Conservation (phyloP, 2,888 invertebrate genomes). For the Diaphora mendica region DNA sequence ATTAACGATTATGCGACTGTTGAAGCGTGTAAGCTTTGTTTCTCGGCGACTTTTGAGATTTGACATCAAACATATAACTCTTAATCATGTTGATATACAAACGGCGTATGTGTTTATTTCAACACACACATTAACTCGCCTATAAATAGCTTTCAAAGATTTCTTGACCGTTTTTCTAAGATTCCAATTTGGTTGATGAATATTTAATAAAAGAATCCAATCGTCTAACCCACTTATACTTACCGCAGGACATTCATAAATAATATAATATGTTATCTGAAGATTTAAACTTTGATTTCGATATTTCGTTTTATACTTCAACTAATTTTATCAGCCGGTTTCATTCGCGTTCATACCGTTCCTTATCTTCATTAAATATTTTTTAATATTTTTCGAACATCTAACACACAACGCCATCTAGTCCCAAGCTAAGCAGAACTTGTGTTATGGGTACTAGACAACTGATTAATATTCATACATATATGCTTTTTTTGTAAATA, state of each 20-base stretch:
- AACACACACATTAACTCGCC: no score
- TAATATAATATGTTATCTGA: background rate
- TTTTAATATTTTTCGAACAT: no score
- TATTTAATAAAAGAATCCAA: background rate
- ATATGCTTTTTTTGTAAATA: no score
- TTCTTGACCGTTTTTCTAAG: no score
- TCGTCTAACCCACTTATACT: background rate
- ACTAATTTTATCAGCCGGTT: background rate
- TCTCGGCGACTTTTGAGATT: conserved; percentile 13
- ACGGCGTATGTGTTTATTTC: no score
- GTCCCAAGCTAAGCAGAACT: no score
- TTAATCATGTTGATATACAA: conserved; percentile 4
- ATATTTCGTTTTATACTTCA: background rate
- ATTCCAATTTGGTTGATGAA: background rate
- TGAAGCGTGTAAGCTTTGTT: conserved; percentile 22
- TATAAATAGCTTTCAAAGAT: background rate
- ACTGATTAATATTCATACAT: no score
- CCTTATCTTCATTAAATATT: no score
- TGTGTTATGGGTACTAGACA: no score
- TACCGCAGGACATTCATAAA: background rate
- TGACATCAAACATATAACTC: background rate
- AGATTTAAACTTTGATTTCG: background rate
- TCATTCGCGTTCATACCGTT: no score
- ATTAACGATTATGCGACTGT: conserved; percentile 40
- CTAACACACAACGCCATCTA: no score